phyloP scores from a whole-genome alignment of 1,140 invertebrate species.

The Phymastichus coffea region DNA sequence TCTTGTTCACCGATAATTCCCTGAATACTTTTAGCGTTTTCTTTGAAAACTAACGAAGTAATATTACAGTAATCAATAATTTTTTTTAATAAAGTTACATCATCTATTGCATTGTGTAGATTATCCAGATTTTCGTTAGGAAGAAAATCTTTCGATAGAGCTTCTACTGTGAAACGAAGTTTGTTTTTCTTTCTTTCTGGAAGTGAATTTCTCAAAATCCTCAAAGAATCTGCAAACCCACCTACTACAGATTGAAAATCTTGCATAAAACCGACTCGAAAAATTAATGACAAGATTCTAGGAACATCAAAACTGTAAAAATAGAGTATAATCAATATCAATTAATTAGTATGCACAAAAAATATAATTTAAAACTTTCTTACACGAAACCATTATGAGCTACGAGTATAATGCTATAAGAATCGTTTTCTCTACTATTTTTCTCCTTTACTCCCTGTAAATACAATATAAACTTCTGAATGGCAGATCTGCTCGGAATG shows the following conservation, averaged over 20 bases:
- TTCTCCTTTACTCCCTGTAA: not conserved
- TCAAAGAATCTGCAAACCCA: not conserved
- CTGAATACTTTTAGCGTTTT: not conserved
- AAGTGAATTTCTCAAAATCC: not conserved
- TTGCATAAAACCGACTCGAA: not conserved
- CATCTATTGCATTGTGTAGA: not conserved
- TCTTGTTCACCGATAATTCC: not conserved
- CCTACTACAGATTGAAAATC: not conserved
- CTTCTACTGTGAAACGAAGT: not conserved
- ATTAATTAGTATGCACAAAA: not conserved
- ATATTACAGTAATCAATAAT: not conserved
- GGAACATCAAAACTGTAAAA: not conserved
- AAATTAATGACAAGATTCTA: not conserved
- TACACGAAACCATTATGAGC: slow-evolving; percentile 13
- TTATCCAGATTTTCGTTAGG: not conserved
- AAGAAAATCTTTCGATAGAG: not conserved
- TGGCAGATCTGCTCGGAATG: not conserved
- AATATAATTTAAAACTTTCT: not conserved
- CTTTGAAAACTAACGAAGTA: not conserved
- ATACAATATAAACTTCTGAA: not conserved
- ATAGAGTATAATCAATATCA: not conserved
- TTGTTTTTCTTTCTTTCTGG: not conserved
- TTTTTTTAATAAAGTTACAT: not conserved
- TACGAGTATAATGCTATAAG: slow-evolving; percentile 1
- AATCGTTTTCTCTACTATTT: not conserved